Evolutionary conservation across 2,888 invertebrate species (phyloP).

Genomic region (Troides oblongomaculatus): DNA sequence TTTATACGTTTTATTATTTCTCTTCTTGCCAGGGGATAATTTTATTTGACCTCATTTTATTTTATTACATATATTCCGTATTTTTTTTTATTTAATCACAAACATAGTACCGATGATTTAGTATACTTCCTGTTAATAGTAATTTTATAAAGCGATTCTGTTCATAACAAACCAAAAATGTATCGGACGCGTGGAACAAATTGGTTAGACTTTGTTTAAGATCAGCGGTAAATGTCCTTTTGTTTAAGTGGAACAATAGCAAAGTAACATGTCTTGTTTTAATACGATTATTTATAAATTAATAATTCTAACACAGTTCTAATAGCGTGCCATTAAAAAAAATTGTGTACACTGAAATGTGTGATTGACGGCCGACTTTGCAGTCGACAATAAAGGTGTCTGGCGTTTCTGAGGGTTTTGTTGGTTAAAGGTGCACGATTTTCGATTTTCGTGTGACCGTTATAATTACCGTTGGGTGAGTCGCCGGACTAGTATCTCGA

Average conservation of each 20-base stretch:
- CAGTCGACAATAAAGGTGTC: slow-evolving; percentile 19
- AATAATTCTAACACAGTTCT: background rate
- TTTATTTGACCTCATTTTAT: slow-evolving; percentile 51
- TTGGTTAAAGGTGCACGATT: slow-evolving; percentile 59
- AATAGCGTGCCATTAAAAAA: background rate
- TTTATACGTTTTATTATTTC: slow-evolving; percentile 32
- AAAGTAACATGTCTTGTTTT: background rate
- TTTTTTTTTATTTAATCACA: slow-evolving; percentile 39
- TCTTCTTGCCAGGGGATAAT: slow-evolving; percentile 44
- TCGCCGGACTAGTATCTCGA: slow-evolving; percentile 74
- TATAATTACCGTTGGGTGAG: slow-evolving; percentile 74
- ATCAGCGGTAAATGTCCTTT: too few relatives aligned
- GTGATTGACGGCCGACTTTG: background rate
- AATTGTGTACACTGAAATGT: background rate
- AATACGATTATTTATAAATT: background rate
- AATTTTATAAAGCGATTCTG: background rate
- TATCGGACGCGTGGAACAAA: too few relatives aligned
- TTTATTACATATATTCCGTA: slow-evolving; percentile 45
- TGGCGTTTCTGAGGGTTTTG: slow-evolving; percentile 50
- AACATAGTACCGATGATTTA: background rate
- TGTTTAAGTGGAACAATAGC: background rate
- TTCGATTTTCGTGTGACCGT: slow-evolving; percentile 74
- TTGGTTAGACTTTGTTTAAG: too few relatives aligned
- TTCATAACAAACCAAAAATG: too few relatives aligned
- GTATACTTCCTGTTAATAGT: background rate